These are phyloP conservation scores for Anas capensis DNA, from an alignment of 2,797 vertebrate species.

Conservation along the genomic window DNA sequence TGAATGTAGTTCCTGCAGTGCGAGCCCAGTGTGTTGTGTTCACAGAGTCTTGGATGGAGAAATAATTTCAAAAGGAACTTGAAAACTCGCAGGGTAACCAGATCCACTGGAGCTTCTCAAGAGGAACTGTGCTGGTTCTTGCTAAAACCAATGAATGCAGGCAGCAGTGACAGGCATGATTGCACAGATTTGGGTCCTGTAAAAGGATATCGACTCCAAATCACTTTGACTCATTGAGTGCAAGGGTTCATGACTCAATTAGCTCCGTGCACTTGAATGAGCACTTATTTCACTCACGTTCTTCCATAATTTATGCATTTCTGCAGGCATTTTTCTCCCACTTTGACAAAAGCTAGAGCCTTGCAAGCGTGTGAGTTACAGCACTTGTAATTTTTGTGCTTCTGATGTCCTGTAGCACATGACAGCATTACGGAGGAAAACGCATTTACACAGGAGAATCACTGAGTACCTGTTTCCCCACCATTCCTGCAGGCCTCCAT, in stretches of 20 bases:
- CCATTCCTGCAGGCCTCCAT: rapidly evolving
- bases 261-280: background rate
- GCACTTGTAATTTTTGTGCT: background rate
- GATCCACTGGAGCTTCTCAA: background rate
- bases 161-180: background rate
- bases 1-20: background rate
- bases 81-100: background rate
- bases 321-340: background rate
- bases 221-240: background rate
- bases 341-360: background rate
- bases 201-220: background rate
- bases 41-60: background rate
- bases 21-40: background rate
- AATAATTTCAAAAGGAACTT: background rate
- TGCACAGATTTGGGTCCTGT: background rate
- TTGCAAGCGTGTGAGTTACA: background rate
- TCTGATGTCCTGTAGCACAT: rapidly evolving
- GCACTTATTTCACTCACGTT: background rate
- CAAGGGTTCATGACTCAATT: background rate
- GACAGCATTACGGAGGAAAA: background rate
- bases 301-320: background rate
- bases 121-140: background rate
- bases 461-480: background rate
- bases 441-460: background rate
- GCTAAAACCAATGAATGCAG: background rate